Evolutionary conservation across 2,888 invertebrate genomes (phyloP), one percentile per base, ranked within the genome.

Genomic region (Drosophila stalkeri): DNA sequence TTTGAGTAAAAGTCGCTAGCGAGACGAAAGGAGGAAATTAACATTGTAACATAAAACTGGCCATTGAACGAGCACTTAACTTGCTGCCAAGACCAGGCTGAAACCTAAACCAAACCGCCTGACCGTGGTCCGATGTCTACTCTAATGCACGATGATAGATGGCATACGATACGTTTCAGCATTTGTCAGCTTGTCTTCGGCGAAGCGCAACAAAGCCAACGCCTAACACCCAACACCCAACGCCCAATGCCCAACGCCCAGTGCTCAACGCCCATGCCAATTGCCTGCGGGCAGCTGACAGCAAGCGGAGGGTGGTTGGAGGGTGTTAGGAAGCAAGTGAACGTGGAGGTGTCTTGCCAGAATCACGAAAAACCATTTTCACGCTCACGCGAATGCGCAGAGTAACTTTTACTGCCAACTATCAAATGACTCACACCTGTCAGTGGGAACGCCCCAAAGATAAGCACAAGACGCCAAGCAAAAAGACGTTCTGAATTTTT

Each of bases 111-210:
- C 66, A 66, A 41, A 23, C 60, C 74, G 51, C 55, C 73, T 61
- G 68, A 55, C 75, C 72, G 62, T 61, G 68, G 70, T 73, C 81
- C 76, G 64, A 51, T 57, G 69, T 35, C 63, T n/a, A 46, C 76
- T 79, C 89, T 90, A 86, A 90, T 90, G 87, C 89, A 89, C 75
- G 81, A 89, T 87, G 90, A 90, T 87, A 87, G 88, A 90, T 90
- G 90, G 83, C 90, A 88, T 89, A 89, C 83, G 86, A 90, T 90
- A 90, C 88, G 82, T 89, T 89, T 85, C 83, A 89, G 85, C 87
- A 88, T 88, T 87, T 87, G 89, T 87, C 90, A 87, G 87, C 85
- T 86, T 90, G 85, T 90, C 85, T 86, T 88, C 81, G 83, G 66
- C 90, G 76, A 85, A 83, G 87, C 86, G 85, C 85, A 85, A 88